These are phyloP conservation scores for Radopholus similis DNA, from an alignment of 1,140 invertebrate species.

Conservation along the genomic window DNA sequence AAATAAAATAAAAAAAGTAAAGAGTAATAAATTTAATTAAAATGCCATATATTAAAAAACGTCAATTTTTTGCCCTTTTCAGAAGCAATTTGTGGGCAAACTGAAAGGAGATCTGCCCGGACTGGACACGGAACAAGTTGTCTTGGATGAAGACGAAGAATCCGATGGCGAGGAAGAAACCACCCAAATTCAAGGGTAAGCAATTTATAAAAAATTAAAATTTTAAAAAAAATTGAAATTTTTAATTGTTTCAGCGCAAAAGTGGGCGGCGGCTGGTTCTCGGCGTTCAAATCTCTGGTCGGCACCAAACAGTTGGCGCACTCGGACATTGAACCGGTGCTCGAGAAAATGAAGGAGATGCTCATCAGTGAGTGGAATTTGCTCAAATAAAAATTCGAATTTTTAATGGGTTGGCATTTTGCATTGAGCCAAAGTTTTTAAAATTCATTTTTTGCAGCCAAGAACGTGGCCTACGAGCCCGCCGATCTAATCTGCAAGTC, in stretches of 20 bases:
- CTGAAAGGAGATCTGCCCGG: slow-evolving; percentile 46
- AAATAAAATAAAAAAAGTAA: background rate
- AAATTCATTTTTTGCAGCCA: slow-evolving; percentile 65
- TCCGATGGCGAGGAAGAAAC: slow-evolving; percentile 25
- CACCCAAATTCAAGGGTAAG: background rate
- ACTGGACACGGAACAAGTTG: slow-evolving; percentile 34
- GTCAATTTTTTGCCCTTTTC: slow-evolving; percentile 18
- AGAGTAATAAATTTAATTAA: background rate
- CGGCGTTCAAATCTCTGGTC: slow-evolving; percentile 55
- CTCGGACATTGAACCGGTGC: slow-evolving; percentile 73
- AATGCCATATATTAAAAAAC: background rate
- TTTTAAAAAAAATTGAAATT: no score
- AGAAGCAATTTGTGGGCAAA: slow-evolving; percentile 49
- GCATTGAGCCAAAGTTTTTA: background rate
- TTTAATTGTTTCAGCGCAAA: slow-evolving; percentile 12
- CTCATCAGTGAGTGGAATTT: slow-evolving; percentile 69
- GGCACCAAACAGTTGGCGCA: slow-evolving; percentile 62
- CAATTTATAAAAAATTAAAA: background rate
- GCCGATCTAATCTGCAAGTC: slow-evolving; percentile 89
- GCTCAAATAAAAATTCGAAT: slow-evolving; percentile 14
- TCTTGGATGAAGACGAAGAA: slow-evolving; percentile 37
- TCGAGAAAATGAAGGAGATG: slow-evolving; percentile 94
- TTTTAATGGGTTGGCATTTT: no score
- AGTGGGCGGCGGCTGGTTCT: slow-evolving; percentile 37
- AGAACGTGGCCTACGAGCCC: slow-evolving; percentile 97